phyloP scores from a whole-genome alignment of 2,113 vertebrate genomes.

The Gallinago paraguaiae region DNA sequence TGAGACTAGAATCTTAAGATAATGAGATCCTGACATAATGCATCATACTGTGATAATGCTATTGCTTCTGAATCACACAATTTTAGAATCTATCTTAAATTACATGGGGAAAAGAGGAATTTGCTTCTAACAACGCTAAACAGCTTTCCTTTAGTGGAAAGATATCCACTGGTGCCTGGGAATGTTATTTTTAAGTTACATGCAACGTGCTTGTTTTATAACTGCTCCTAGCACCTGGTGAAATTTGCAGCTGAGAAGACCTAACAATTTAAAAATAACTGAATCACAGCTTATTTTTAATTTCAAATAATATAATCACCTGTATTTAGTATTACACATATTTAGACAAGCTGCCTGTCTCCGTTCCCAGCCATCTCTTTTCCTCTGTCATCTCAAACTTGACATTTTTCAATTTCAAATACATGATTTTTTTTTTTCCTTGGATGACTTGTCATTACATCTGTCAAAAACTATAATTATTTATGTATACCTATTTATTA shows the following conservation, averaged over 20 bases:
- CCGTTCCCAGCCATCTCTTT: constrained; percentile 31
- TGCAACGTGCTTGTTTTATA: constrained; percentile 22
- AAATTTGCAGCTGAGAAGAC: constrained; percentile 56
- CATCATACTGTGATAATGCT: neutral
- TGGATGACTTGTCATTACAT: constrained; percentile 66
- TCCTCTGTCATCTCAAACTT: constrained; percentile 62
- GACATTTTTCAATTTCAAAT: constrained; percentile 62
- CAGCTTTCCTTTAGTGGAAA: constrained; percentile 41
- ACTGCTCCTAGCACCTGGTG: constrained; percentile 60
- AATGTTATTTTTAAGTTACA: constrained; percentile 65
- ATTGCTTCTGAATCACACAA: neutral
- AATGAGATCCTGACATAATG: neutral
- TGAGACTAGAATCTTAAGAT: neutral
- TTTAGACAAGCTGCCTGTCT: constrained; percentile 80
- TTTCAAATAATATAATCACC: constrained; percentile 76
- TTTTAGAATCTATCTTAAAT: neutral
- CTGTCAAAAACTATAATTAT: constrained; percentile 70
- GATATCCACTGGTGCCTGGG: constrained; percentile 29
- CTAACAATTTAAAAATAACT: constrained; percentile 70
- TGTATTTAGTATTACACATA: constrained; percentile 73
- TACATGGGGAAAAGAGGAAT: neutral
- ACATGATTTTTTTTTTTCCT: constrained; percentile 13
- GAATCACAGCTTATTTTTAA: constrained; percentile 74
- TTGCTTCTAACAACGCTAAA: neutral
- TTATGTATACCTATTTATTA: constrained; percentile 68